Evolutionary conservation across 1,140 invertebrate species (phyloP).

Genomic region (Camponotus floridanus): DNA sequence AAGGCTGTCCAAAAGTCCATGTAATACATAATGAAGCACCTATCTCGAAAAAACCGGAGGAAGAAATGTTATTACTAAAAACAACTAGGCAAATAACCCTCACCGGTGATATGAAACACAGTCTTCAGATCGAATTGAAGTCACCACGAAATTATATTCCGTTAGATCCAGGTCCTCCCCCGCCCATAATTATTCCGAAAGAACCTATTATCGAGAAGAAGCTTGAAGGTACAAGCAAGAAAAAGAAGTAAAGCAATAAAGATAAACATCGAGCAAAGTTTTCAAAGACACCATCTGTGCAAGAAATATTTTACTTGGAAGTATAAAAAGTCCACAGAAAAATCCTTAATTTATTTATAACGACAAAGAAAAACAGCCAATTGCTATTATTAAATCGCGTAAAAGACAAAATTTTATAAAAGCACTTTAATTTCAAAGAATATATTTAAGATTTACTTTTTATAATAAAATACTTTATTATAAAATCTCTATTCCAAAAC

Average conservation of each 20-base stretch:
- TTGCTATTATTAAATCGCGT: neutral
- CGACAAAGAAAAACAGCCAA: neutral
- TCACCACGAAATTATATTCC: slow-evolving; percentile 81
- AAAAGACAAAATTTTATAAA: slow-evolving; percentile 1
- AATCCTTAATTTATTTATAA: slow-evolving; percentile 11
- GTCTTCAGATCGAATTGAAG: slow-evolving; percentile 79
- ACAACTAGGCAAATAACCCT: slow-evolving; percentile 69
- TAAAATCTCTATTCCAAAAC: too few relatives aligned
- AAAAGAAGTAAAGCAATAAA: slow-evolving; percentile 53
- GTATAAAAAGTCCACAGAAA: neutral
- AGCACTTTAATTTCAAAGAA: neutral
- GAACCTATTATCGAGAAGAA: slow-evolving; percentile 18
- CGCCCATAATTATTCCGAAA: slow-evolving; percentile 72
- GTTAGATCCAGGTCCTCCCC: slow-evolving; percentile 66
- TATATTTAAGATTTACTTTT: neutral
- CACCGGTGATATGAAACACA: slow-evolving; percentile 70
- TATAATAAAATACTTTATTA: neutral
- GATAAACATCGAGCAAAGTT: slow-evolving; percentile 33
- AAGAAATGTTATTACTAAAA: slow-evolving; percentile 76
- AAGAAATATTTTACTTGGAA: slow-evolving; percentile 25
- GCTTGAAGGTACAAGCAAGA: slow-evolving; percentile 9
- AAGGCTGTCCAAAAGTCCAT: slow-evolving; percentile 74
- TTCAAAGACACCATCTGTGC: neutral
- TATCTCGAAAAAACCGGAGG: slow-evolving; percentile 72
- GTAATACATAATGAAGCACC: slow-evolving; percentile 68